phyloP scores from a whole-genome alignment of 2,113 vertebrate species.

The Osmerus eperlanus region DNA sequence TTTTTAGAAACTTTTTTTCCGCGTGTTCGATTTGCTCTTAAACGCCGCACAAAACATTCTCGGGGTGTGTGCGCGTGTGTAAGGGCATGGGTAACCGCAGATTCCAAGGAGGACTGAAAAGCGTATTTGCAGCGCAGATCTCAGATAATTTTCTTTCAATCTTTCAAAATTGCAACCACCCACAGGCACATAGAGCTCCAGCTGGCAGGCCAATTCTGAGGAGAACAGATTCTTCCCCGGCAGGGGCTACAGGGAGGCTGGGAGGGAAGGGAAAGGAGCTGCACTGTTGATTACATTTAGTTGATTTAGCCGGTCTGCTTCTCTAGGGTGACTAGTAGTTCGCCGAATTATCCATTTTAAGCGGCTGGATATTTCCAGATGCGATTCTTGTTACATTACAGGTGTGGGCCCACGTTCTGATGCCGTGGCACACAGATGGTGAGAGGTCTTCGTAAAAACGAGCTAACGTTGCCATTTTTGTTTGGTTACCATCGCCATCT shows the following conservation, averaged over 20 bases:
- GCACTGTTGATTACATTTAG: constrained; percentile 70
- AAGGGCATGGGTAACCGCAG: constrained; percentile 50
- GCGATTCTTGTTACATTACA: constrained; percentile 33
- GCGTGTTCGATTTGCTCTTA: constrained; percentile 18
- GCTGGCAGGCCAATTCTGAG: constrained; percentile 65
- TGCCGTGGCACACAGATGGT: constrained; percentile 23
- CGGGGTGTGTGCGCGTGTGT: constrained; percentile 20
- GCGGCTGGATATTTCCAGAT: constrained; percentile 45
- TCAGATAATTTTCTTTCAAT: constrained; percentile 54
- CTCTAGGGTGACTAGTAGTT: constrained; percentile 57
- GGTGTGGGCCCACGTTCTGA: constrained; percentile 24
- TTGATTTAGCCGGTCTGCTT: constrained; percentile 66
- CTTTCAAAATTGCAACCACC: constrained; percentile 67
- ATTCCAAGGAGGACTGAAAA: constrained; percentile 51
- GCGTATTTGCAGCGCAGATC: constrained; percentile 62
- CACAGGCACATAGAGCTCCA: constrained; percentile 66
- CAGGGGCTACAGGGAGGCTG: constrained; percentile 62
- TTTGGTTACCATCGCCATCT: neutral
- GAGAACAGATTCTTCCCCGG: constrained; percentile 66
- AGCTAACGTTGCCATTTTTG: neutral
- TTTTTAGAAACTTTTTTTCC: neutral
- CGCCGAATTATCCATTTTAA: constrained; percentile 57
- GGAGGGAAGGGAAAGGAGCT: constrained; percentile 63
- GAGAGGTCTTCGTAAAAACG: constrained; percentile 1
- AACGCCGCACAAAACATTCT: constrained; percentile 52